These are phyloP conservation scores for Alviniconcha marisindica DNA, from an alignment of 1,140 invertebrate genomes.

Conservation along the genomic window DNA sequence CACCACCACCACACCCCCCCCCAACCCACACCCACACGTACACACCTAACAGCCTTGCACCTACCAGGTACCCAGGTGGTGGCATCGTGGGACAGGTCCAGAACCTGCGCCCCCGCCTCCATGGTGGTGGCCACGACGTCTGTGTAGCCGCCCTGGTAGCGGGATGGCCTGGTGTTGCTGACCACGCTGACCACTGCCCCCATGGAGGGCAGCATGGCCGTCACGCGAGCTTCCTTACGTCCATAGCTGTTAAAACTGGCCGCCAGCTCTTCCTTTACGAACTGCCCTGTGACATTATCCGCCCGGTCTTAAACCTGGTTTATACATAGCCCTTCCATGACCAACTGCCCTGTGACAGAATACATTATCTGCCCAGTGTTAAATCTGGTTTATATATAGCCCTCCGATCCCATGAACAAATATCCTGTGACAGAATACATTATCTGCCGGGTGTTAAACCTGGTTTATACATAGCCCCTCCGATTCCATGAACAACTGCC, in stretches of 20 bases:
- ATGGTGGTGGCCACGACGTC: not conserved
- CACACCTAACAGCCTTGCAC: not conserved
- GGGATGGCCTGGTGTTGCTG: not conserved
- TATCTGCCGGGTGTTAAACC: too few relatives aligned
- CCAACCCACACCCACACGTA: too few relatives aligned
- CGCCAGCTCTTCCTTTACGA: not conserved
- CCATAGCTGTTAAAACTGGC: not conserved
- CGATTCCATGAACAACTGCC: too few relatives aligned
- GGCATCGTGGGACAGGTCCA: not conserved
- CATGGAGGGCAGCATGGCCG: not conserved
- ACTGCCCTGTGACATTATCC: not conserved
- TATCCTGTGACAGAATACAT: too few relatives aligned
- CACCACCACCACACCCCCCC: too few relatives aligned
- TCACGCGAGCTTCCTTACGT: constrained; percentile 2
- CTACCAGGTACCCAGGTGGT: not conserved
- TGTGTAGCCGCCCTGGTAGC: not conserved
- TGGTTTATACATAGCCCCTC: too few relatives aligned
- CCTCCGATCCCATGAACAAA: too few relatives aligned
- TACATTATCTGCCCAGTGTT: too few relatives aligned
- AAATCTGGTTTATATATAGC: too few relatives aligned
- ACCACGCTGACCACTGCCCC: not conserved
- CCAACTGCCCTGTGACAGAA: too few relatives aligned
- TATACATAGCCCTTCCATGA: too few relatives aligned
- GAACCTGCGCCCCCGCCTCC: not conserved
- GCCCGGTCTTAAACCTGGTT: too few relatives aligned